phyloP scores from a whole-genome alignment of 2,113 vertebrate genomes.

The Piprites chloris region DNA sequence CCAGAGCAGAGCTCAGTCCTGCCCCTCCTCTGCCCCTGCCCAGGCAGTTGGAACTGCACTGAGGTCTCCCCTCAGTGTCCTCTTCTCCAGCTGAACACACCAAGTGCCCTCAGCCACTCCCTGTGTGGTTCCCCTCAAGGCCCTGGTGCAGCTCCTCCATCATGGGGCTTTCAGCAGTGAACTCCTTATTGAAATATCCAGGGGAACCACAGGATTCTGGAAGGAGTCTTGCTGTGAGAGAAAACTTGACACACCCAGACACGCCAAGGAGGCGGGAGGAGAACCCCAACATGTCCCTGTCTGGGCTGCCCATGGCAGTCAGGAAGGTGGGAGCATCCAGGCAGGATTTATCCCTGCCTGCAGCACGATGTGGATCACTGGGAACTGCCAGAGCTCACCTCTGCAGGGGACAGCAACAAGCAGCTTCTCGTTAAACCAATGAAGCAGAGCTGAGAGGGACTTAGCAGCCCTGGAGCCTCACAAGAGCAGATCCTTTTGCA shows the following conservation, averaged over 20 bases:
- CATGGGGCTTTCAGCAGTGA: neutral
- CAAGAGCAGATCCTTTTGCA: neutral
- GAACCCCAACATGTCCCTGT: neutral
- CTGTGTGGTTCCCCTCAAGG: no score
- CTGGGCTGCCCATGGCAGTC: neutral
- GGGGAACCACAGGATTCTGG: neutral
- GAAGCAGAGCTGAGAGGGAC: neutral
- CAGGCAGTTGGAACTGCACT: neutral
- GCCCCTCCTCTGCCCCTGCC: neutral
- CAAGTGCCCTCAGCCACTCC: no score
- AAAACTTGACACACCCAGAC: neutral
- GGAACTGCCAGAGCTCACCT: neutral
- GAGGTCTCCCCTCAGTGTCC: neutral
- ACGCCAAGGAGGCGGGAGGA: neutral
- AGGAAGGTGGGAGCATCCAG: neutral
- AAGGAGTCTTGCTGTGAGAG: neutral
- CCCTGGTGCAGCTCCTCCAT: neutral
- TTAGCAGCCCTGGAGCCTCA: neutral
- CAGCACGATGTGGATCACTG: neutral
- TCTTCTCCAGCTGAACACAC: neutral
- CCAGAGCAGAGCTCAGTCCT: neutral
- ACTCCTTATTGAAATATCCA: rapidly evolving
- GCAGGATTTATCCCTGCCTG: neutral
- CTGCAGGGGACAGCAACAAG: neutral
- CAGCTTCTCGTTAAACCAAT: neutral